A percentile compares a stretch with the other conserved stretches of the same genome.
Conservation (phyloP, 1,140 invertebrate species). For the Drosophila cardini region DNA sequence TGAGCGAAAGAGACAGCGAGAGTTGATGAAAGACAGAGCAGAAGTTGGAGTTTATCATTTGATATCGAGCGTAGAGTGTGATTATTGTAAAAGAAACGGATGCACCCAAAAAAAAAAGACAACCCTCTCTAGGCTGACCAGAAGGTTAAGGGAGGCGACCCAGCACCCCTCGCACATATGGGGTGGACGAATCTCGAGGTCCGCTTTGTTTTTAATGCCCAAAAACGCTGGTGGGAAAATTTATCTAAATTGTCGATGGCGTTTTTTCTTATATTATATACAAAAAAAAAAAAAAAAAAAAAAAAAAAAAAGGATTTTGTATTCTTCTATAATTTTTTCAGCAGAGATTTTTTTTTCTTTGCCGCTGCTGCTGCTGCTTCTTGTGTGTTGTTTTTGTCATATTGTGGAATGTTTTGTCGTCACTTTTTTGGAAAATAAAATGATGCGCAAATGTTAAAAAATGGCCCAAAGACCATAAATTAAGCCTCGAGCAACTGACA, state of each 20-base stretch:
- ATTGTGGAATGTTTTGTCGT: conserved; percentile 85
- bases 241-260: conserved; percentile 84
- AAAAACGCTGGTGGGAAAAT: conserved; percentile 83
- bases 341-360: conserved; percentile 48
- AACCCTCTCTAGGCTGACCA: conserved; percentile 36
- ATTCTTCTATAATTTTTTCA: conserved; percentile 27
- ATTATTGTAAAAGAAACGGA: conserved; percentile 49
- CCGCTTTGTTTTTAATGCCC: conserved; percentile 75
- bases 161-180: conserved; percentile 66
- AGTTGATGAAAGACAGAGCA: not conserved
- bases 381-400: conserved; percentile 73
- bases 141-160: not conserved
- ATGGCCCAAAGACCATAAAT: conserved; percentile 84
- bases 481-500: conserved; percentile 67
- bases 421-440: conserved; percentile 71
- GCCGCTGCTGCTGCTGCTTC: conserved; percentile 2
- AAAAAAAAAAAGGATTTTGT: conserved; percentile 15
- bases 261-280: conserved; percentile 49
- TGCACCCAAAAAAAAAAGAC: conserved; percentile 51
- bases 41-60: conserved; percentile 73
- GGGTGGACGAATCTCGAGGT: conserved; percentile 51
- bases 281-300: no score
- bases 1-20: conserved; percentile 4
- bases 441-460: conserved; percentile 57
- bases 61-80: conserved; percentile 76